Evolutionary conservation across 2,797 vertebrate species (phyloP), one percentile per base, ranked within the genome.

Genomic region (Caiman crocodilus): DNA sequence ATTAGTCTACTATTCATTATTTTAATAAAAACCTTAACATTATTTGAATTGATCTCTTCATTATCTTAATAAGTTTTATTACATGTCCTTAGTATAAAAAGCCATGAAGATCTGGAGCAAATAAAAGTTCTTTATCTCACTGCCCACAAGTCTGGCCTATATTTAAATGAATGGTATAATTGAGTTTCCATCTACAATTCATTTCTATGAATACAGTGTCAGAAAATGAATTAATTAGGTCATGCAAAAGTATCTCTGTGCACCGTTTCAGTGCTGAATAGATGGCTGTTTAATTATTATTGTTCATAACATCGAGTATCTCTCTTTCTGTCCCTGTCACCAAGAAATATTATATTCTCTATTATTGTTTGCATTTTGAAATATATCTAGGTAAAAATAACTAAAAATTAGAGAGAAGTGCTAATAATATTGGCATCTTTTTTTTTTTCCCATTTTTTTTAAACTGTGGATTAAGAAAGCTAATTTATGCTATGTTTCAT

Each of bases 221-320:
- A 87, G 35, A 58, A 18, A 61, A 71, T 93, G 91, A 94, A 87
- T 92, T 42, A 90, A 82, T 92, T 42, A 90, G 80, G 83, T 58
- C 25, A 91, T 55, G 75, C 17, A 77, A 82, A 85, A n/a, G 82
- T 20, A 75, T 58, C 26, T 85, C 69, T 26, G 5, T 71, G 63
- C 4, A 64, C 69, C 85, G 57, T 64, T 93, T n/a, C 14, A 63
- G 6, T 59, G 10, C 69, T 55, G 63, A 85, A 86, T 6, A 77
- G 57, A 18, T 89, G 76, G 91, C 64, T 35, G 77, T 64, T 57
- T 91, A 64, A 89, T 84, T 94, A 88, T 61, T 0, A 1, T 76
- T 90, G 76, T 89, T 95, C 79, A 79, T 56, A 82, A 21, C 56
- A 64, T 16, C n/a, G 16, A 9, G 9, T 80, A 83, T 80, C 76